Evolutionary conservation across 2,113 vertebrate genomes (phyloP).

Genomic region (Setophaga petechia): DNA sequence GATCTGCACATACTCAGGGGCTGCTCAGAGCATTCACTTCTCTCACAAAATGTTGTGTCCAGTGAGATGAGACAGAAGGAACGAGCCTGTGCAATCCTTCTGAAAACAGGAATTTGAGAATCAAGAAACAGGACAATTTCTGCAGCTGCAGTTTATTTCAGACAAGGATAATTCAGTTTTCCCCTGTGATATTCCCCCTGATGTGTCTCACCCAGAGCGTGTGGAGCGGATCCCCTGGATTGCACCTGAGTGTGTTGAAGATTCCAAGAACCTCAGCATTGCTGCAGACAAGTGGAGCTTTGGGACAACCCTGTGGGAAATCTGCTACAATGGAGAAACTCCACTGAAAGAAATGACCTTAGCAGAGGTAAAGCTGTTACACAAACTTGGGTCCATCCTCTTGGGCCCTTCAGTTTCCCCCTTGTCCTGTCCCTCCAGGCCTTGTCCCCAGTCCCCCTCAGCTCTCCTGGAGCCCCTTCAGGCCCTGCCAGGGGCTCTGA

Average conservation of each 20-base stretch:
- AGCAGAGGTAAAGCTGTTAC: constrained; percentile 82
- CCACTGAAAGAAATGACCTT: constrained; percentile 95
- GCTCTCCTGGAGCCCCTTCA: background rate
- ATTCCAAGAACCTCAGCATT: constrained; percentile 81
- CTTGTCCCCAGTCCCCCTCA: background rate
- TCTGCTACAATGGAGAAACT: constrained; percentile 94
- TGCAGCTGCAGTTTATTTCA: background rate
- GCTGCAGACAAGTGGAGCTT: constrained; percentile 98
- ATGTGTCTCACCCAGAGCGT: constrained; percentile 76
- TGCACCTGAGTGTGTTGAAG: constrained; percentile 92
- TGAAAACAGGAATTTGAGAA: background rate
- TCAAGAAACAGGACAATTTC: background rate
- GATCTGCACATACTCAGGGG: background rate
- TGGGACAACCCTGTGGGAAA: constrained; percentile 97
- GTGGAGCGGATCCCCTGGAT: constrained; percentile 96
- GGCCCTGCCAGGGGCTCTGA: background rate
- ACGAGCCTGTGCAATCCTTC: background rate
- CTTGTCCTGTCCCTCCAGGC: background rate
- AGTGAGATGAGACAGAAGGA: background rate
- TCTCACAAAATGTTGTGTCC: background rate
- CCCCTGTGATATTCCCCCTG: background rate
- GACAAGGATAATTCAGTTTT: background rate
- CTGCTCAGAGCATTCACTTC: background rate
- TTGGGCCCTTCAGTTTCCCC: background rate
- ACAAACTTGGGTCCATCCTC: background rate